Evolutionary conservation across 2,797 vertebrate species (phyloP), one percentile per base, ranked within the genome.

Genomic region (Oryzias dopingdopingensis): DNA sequence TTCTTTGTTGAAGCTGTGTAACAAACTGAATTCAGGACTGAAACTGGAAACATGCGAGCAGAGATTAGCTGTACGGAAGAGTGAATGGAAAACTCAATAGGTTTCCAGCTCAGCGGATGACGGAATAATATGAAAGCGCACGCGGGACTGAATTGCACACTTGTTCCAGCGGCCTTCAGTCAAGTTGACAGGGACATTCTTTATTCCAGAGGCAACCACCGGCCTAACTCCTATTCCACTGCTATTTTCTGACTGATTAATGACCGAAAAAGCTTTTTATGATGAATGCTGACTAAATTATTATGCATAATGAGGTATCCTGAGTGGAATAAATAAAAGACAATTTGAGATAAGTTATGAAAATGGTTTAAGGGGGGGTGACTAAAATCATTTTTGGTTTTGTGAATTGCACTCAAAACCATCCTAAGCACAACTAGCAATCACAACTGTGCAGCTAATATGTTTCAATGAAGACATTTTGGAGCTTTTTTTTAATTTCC

Each of bases 1-100:
- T 17, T 42, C 15, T 52, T 15, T 7, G 43, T 45, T 44, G 48
- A 49, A 64, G 48, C 49, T 49, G 48, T 42, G 48, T 52, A 42
- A 57, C 37, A 52, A 56, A 22, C 17, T 22, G 46, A 63, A 37
- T 62, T 24, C 17, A 42, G 50, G 44, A 65, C 44, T 52, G 42
- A 53, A 58, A 53, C 53, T 37, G 40, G 16, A 24, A 26, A 45
- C 20, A 62, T 55, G 52, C 50, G 58, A 65, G 54, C 53, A 54
- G 24, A 37, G 16, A 37, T 45, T 10, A 50, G 41, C 37, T 48
- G 42, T 48, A 20, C 3, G 12, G 23, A 58, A 18, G 18, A 47
- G 37, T 54, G 52, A 63, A 63, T 49, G 18, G 17, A 59, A 32
- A 52, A 15, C 32, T 54, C 42, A 50, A 26, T 44, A 54, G 32